Base-by-base conservation (phyloP, 2,888 invertebrate genomes). In the Amiota communis region DNA sequence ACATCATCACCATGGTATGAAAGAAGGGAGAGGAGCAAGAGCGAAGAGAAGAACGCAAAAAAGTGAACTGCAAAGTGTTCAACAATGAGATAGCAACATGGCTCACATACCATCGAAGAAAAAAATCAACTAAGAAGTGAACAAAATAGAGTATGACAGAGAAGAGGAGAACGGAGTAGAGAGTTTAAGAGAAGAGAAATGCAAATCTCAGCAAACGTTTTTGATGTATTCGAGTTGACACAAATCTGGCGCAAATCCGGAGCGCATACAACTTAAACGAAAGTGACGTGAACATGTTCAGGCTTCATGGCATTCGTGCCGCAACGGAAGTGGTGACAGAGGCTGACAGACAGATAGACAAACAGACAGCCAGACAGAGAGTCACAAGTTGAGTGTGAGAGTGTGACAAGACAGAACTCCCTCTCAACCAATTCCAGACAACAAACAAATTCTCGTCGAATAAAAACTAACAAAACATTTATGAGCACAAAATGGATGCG, bases 151-250 rank as follows among this genome's bases (percentile, higher is more conserved):
- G 65, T 73, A 68, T 74, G 73, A 65, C 65, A 74, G 36, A 13
- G 11, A 6, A 36, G n/a, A 12, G 8, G 2, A n/a, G 0, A 23
- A 0, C n/a, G 36, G 36, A 8, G 59, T 59, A 63, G 17, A 63
- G 2, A 63, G n/a, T 51, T 72, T 76, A 77, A 23, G 71, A 53
- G 70, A 72, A 72, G n/a, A 57, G 72, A 74, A 77, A 79, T 78
- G 78, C 78, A 80, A 81, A 81, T 82, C 81, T 81, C 74, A 79
- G 79, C 77, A 78, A 84, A 75, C 82, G 79, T 77, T 81, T 81
- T 78, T 84, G 84, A 83, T 83, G 83, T 81, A 84, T 84, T 84
- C 84, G 83, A 84, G 83, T 84, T 84, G 83, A 84, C 83, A 84
- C 83, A 84, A 84, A 84, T 84, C 83, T 84, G 85, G 81, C 81